Evolutionary conservation across 1,140 invertebrate species (phyloP).

Genomic region (Neodiprion virginianus): DNA sequence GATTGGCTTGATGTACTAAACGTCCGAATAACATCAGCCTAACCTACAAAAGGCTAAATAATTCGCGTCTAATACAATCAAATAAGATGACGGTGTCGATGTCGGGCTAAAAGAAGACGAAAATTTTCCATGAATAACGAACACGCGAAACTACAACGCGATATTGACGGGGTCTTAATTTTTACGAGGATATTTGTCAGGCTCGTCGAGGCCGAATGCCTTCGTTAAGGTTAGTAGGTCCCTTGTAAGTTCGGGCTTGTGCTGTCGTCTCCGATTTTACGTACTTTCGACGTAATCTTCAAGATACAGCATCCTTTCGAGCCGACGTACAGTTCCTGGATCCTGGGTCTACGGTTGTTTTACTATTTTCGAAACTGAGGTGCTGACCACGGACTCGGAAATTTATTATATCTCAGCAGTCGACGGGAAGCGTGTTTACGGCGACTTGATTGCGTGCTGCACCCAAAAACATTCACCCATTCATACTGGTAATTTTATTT

Average conservation of each 20-base stretch:
- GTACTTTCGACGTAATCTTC: slow-evolving; percentile 97
- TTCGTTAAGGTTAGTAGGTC: slow-evolving; percentile 42
- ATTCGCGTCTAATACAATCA: neutral
- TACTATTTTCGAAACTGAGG: slow-evolving; percentile 37
- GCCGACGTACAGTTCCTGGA: slow-evolving; percentile 26
- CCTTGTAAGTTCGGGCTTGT: slow-evolving; percentile 29
- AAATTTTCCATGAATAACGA: slow-evolving; percentile 25
- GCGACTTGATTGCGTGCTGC: neutral
- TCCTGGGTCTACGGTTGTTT: slow-evolving; percentile 35
- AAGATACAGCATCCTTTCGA: slow-evolving; percentile 84
- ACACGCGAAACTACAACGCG: slow-evolving; percentile 26
- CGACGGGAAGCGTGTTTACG: slow-evolving; percentile 39
- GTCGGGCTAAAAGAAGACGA: neutral
- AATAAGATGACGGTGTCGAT: neutral
- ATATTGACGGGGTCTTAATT: slow-evolving; percentile 27
- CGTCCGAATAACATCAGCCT: slow-evolving; percentile 35
- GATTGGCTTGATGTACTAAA: slow-evolving; percentile 3
- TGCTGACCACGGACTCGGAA: slow-evolving; percentile 29
- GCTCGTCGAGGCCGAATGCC: slow-evolving; percentile 14
- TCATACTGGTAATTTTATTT: neutral
- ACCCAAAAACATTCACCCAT: neutral
- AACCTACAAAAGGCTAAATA: slow-evolving; percentile 38
- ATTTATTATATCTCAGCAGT: slow-evolving; percentile 37
- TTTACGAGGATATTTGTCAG: slow-evolving; percentile 1
- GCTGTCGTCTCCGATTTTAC: slow-evolving; percentile 55